Percentiles rank a stretch among this genome's conserved stretches.
Evolutionary conservation across 37 sponge, comb jelly and placozoan species (phyloP).

Genomic region (Oopsacas minuta): DNA sequence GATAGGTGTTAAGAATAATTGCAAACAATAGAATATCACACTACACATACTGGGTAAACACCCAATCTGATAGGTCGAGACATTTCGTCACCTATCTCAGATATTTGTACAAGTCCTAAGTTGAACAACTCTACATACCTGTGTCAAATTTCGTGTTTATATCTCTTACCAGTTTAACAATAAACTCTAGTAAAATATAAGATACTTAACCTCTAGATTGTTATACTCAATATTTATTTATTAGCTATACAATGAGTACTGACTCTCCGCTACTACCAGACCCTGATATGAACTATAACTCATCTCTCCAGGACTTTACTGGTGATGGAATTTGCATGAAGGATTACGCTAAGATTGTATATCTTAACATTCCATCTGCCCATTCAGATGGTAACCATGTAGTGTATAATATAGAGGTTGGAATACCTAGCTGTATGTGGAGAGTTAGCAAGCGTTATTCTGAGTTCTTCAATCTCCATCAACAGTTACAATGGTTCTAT

Average conservation of each 20-base stretch:
- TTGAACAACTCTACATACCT: too few species aligned
- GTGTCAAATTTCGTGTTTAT: too few species aligned
- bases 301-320: not conserved
- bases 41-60: too few species aligned
- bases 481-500: conserved; percentile 27
- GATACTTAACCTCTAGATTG: too few species aligned
- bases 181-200: too few species aligned
- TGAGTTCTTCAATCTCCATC: conserved; percentile 13
- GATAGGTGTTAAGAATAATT: too few species aligned
- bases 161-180: too few species aligned
- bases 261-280: not conserved
- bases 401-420: not conserved
- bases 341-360: conserved; percentile 7
- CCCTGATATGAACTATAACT: not conserved
- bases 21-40: too few species aligned
- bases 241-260: not conserved
- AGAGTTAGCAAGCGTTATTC: not conserved
- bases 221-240: too few species aligned
- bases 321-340: not conserved
- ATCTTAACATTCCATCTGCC: not conserved
- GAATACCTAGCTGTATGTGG: conserved; percentile 5
- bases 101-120: too few species aligned
- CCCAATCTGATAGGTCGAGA: too few species aligned
- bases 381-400: not conserved
- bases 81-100: too few species aligned